Evolutionary conservation across 2,797 vertebrate species (phyloP), one percentile per base, ranked within the genome.

Genomic region (Scyliorhinus canicula): DNA sequence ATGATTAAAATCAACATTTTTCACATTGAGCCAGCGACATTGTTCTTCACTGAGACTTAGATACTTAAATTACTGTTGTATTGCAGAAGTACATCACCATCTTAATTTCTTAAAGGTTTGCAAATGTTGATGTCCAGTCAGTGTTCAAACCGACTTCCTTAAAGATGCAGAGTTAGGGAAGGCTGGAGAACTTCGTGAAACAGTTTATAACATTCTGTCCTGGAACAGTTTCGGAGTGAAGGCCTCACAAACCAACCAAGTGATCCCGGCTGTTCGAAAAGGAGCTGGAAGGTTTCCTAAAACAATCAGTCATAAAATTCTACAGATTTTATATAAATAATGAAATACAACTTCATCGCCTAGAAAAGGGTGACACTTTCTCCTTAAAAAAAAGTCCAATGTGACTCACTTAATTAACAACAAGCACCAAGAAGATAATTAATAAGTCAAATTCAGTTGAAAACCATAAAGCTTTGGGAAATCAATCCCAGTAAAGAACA

Each of bases 401-500:
- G 55, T 52, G 93, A 52, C 93, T 71, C 1, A 74, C 52, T 74
- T 19, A 12, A 74, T 55, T 52, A 52, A 35, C 50, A 71, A 52
- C 86, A 91, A 91, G 88, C 88, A 91, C 88, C n/a, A 91, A 65
- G 35, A 44, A 91, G 88, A 65, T 91, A 91, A 65, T 65, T 65
- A 65, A 63, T 91, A 44, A 91, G 60, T 44, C 40, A 91, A 91
- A 63, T 91, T 91, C 57, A 91, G 21, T 65, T 63, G n/a, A 63
- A 91, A 91, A 24, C 60, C 57, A 91, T 44, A 65, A 47, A 82
- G 21, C 44, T 47, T 82, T 91, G 60, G 12, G 40, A 63, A 65
- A 44, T 91, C 60, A 91, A 91, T 63, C 60, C n/a, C 88, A 63
- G 60, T 91, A 65, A n/a, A n/a, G 47, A 67, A 94, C 47, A 74